Base-by-base conservation (phyloP, 2,797 vertebrate genomes). In the Diglossa cyanea region DNA sequence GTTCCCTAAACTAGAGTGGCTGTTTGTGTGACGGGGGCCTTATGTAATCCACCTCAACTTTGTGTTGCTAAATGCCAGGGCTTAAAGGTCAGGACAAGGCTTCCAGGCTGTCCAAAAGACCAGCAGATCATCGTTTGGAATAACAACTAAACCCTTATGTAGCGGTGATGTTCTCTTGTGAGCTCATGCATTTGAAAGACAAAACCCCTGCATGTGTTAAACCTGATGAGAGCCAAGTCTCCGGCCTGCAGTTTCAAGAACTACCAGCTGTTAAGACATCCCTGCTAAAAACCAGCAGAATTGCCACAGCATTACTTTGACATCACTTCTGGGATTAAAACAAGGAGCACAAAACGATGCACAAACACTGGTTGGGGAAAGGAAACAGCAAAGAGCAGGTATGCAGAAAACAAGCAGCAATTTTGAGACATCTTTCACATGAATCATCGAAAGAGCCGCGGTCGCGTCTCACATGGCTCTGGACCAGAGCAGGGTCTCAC, bases 401-500 rank as follows among this genome's bases (percentile, higher is more conserved):
- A 95, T 11, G 91, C 84, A 95, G 85, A 72, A 88, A 88, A 94
- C 14, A 60, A 94, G 91, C 82, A 93, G 91, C 91, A 86, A 53
- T 84, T 95, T 61, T 16, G 73, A 94, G 88, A 88, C 82, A 77
- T 88, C 95, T 91, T 94, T 93, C 70, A 90, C 85, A 95, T 5
- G 20, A 90, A 93, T 90, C 39, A 94, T 74, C 37, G 42, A 83
- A 61, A 80, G 75, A 77, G 88, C 94, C 50, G 7, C 70, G 48
- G 91, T 90, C 79, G 7, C 78, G 72, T 90, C 75, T 96, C 95
- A 95, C 95, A 50, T 10, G 72, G 94, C 95, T 96, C 93, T 79
- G 94, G 74, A 66, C 67, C 88, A 72, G 76, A 84, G 92, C 86
- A 80, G 81, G 79, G 81, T 60, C 81, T 63, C 0, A 0, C 71